Evolutionary conservation across 2,797 vertebrate genomes (phyloP), one percentile per base, ranked within the genome.

Genomic region (Tachyglossus aculeatus): DNA sequence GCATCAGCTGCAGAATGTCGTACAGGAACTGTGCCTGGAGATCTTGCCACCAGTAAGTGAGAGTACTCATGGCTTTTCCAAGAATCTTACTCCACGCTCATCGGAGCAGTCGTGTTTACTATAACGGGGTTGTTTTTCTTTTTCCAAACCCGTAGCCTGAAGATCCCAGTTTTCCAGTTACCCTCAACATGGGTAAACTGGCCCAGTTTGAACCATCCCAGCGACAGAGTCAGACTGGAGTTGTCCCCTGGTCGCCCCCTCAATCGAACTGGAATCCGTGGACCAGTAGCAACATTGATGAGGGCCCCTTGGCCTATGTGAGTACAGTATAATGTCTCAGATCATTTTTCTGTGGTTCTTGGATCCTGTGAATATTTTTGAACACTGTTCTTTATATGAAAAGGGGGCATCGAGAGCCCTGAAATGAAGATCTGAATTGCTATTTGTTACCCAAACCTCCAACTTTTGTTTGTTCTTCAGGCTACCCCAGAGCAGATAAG

Each of bases 221-320:
- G 85, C 93, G 88, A n/a, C 96, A 98, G 71, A 95, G 64, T 33
- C 87, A 79, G 1, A 83, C 80, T 1, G 98, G 96, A 0, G 96
- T 98, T 38, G 96, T 99, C 44, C 97, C 97, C 0, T 99, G 98
- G 98, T 99, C 98, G 4, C 98, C 98, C 0, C 98, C 98, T 2
- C 97, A 99, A 61, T 93, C 96, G 86, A 99, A 99, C 90, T 99
- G 98, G 98, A 99, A 98, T 90, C 98, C 98, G 22, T 99, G 98
- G 98, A 99, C 96, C 34, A 95, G 96, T 90, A 95, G 95, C 91
- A 99, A 99, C 90, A 99, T 99, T 14, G 98, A 99, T 41, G 98
- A 99, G 6, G 98, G 98, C 1, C 98, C 98, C 1, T 85, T 96
- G 71, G 95, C 95, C 44, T 95, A 90, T 72, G 94, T 95, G 82